These are phyloP conservation scores for Syrrhaptes paradoxus DNA, from an alignment of 2,113 vertebrate species.

Conservation along the genomic window DNA sequence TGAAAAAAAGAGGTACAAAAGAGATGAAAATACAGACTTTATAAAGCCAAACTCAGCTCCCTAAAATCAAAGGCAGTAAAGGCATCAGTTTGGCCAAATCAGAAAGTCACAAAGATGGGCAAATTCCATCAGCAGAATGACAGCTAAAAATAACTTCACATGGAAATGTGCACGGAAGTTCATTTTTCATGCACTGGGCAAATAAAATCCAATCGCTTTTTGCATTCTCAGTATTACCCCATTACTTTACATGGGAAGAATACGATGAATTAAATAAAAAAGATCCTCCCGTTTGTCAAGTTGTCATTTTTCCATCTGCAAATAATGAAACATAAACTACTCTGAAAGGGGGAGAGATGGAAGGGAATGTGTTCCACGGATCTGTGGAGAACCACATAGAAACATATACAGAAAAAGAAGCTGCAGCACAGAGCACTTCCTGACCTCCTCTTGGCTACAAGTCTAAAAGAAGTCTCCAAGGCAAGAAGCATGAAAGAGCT, in stretches of 20 bases:
- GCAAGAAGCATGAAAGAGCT: conserved; percentile 63
- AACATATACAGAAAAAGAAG: conserved; percentile 70
- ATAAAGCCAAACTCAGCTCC: conserved; percentile 1
- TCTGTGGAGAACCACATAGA: conserved; percentile 71
- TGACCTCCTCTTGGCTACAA: conserved; percentile 66
- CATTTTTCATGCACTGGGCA: background rate
- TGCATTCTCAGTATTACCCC: conserved; percentile 60
- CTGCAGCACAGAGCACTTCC: conserved; percentile 61
- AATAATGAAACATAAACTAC: conserved; percentile 67
- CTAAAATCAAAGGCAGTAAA: conserved; percentile 62
- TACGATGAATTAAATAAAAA: conserved; percentile 63
- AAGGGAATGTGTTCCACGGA: conserved; percentile 56
- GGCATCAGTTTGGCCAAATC: conserved; percentile 44
- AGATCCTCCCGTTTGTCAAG: conserved; percentile 61
- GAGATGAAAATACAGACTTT: conserved; percentile 43
- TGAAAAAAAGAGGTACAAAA: conserved; percentile 61
- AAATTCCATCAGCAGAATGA: conserved; percentile 33
- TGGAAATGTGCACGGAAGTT: background rate
- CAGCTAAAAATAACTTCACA: conserved; percentile 45
- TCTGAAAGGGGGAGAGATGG: conserved; percentile 45
- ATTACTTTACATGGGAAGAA: conserved; percentile 41
- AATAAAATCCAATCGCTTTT: conserved; percentile 10
- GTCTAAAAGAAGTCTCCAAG: conserved; percentile 57
- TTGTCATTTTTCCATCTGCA: conserved; percentile 66
- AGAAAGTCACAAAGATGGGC: conserved; percentile 33